Conservation (phyloP, 2,797 vertebrate genomes). For the Melopsittacus undulatus region DNA sequence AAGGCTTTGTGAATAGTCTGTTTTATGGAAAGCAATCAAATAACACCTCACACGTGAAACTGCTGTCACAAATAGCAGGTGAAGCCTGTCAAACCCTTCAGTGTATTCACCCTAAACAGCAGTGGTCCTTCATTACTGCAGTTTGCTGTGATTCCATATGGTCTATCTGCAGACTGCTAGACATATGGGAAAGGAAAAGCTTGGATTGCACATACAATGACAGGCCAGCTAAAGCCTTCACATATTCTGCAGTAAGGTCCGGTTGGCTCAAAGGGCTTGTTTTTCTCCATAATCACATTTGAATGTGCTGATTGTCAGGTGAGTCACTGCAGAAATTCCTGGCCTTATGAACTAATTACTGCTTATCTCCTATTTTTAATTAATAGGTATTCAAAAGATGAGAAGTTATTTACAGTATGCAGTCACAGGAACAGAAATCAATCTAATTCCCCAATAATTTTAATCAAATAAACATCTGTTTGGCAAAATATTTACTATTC, state of each 20-base stretch:
- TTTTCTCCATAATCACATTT: not conserved
- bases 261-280: conserved; percentile 47
- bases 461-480: conserved; percentile 41
- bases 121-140: conserved; percentile 64
- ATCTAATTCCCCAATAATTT: not conserved
- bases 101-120: conserved; percentile 59
- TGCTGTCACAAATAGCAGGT: conserved; percentile 36
- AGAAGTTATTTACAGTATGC: not conserved
- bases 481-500: conserved; percentile 17
- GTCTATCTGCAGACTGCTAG: conserved; percentile 76
- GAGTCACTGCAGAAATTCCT: not conserved
- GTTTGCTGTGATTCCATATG: conserved; percentile 76
- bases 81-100: conserved; percentile 60
- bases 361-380: not conserved
- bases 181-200: conserved; percentile 52
- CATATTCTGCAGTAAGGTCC: conserved; percentile 46
- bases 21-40: conserved; percentile 12
- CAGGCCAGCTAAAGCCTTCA: conserved; percentile 43
- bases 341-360: not conserved
- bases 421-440: not conserved
- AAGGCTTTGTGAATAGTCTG: conserved; percentile 24
- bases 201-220: conserved; percentile 24
- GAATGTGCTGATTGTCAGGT: not conserved
- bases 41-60: conserved; percentile 49
- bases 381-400: not conserved